Percentiles rank a stretch among this genome's conserved stretches.
Conservation (phyloP, 2,888 invertebrate genomes). For the Parnassius mnemosyne region DNA sequence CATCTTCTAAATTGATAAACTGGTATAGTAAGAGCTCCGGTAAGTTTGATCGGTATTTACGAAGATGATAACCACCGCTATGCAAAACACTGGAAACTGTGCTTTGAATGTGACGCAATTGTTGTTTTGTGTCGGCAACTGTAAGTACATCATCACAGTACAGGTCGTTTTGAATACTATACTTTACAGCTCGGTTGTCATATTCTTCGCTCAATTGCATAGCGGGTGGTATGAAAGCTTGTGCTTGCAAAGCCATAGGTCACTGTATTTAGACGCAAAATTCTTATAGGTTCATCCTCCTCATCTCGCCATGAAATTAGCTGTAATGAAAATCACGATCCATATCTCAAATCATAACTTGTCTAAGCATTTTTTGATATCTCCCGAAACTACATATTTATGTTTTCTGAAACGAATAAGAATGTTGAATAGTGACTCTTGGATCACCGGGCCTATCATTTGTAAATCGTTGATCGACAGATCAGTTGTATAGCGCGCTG, state of each 20-base stretch:
- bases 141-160: neutral
- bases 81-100: too few species aligned
- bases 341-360: neutral
- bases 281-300: neutral
- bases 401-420: too few species aligned
- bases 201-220: neutral
- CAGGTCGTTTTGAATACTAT: neutral
- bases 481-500: too few species aligned
- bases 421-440: too few species aligned
- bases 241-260: neutral
- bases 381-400: too few species aligned
- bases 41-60: too few species aligned
- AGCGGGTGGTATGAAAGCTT: neutral
- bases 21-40: too few species aligned
- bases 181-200: neutral
- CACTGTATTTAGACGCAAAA: neutral
- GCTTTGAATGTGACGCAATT: too few species aligned
- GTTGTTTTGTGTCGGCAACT: neutral
- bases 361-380: constrained; percentile 1
- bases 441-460: too few species aligned
- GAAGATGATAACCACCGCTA: too few species aligned
- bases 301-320: neutral
- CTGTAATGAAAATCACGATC: neutral
- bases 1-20: too few species aligned
- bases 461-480: too few species aligned